Evolutionary conservation across 2,797 vertebrate genomes (phyloP), one percentile per base, ranked within the genome.

Genomic region (Sardinella longiceps): DNA sequence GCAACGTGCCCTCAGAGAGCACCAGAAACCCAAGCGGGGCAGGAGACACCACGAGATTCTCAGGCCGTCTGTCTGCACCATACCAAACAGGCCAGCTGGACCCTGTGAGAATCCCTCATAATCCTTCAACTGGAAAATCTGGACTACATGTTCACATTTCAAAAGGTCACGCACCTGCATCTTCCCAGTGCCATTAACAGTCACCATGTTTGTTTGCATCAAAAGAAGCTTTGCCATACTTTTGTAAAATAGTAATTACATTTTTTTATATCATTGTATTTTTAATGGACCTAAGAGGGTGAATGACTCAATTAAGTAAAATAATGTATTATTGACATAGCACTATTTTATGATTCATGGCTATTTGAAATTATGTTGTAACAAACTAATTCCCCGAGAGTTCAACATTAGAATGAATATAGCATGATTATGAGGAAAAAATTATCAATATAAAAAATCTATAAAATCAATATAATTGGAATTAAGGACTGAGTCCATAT

Each of bases 121-220:
- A 74, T 74, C 58, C 23, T 28, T 70, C 53, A 6, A 60, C 60
- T 81, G 39, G 23, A 66, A 46, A 48, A 25, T 81, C 80, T 50
- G 56, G 9, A 74, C 66, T 66, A 39, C 12, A 81, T n/a, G 51
- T 58, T 12, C 53, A 37, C 66, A 37, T 18, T 20, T 77, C 37
- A 77, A 39, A 60, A 77, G 70, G 37, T 11, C 37, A 43, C 1
- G 51, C 20, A 39, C 20, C 28, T 70, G 63, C 63, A 70, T 2
- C 70, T 1, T 5, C 23, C 33, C 37, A n/a, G 39, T 77, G 5
- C 33, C 37, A 43, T 39, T 77, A 20, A 3, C 5, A 9, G 10
- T 11, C 15, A 66, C 15, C 60, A 33, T 6, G 51, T 28, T 28
- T 30, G 1, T 5, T 0, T 77, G 70, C 28, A 39, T 77, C 37